Evolutionary conservation across 2,113 vertebrate genomes (phyloP).

Genomic region (Nycticebus coucang): DNA sequence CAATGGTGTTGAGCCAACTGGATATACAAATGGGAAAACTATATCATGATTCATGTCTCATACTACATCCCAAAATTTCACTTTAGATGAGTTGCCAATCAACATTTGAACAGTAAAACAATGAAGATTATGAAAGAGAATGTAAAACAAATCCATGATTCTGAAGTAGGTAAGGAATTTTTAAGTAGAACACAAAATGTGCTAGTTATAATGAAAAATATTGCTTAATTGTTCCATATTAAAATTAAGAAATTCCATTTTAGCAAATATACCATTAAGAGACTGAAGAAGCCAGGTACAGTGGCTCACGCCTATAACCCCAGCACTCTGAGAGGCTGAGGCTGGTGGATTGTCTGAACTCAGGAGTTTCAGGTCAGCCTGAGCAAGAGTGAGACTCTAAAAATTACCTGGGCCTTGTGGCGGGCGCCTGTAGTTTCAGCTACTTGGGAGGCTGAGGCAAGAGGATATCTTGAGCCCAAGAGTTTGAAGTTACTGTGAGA

Average conservation of each 20-base stretch:
- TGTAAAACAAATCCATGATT: neutral
- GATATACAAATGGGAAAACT: neutral
- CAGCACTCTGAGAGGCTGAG: no score
- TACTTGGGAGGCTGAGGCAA: no score
- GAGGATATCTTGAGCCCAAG: no score
- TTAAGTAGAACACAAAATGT: neutral
- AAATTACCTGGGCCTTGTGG: no score
- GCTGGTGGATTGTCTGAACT: no score
- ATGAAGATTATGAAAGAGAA: neutral
- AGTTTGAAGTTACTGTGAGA: no score
- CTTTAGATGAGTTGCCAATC: neutral
- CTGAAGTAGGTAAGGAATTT: neutral
- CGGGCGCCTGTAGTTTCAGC: no score
- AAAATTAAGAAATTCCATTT: constrained; percentile 32
- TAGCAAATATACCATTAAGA: neutral
- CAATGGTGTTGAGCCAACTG: neutral
- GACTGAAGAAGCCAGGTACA: neutral
- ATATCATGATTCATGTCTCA: neutral
- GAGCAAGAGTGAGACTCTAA: no score
- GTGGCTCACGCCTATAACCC: no score
- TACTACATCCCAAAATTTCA: neutral
- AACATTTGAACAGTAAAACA: neutral
- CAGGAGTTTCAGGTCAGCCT: no score
- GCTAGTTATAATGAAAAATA: neutral
- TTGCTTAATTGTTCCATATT: neutral